phyloP scores from a whole-genome alignment of 1,140 invertebrate species.

The Ctenoplectra terminalis region DNA sequence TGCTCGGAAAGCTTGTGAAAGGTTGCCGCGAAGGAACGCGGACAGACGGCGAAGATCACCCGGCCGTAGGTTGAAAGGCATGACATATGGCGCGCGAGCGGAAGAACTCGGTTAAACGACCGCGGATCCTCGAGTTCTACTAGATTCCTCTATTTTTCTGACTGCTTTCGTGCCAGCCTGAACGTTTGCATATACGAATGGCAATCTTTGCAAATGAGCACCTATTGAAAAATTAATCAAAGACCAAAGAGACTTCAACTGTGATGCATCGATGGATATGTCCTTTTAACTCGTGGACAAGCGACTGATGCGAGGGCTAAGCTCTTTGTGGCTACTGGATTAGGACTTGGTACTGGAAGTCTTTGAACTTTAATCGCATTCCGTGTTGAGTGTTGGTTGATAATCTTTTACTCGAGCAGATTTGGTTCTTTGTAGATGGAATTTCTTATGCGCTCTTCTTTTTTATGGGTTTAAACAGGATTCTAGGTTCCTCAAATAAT shows the following conservation, averaged over 20 bases:
- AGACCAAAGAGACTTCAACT: slow-evolving; percentile 26
- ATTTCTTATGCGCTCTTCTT: too few species aligned
- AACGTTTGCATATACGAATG: neutral
- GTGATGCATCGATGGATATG: slow-evolving; percentile 40
- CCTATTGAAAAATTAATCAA: slow-evolving; percentile 75
- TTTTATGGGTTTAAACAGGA: too few species aligned
- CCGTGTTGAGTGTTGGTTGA: neutral
- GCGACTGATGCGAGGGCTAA: too few species aligned
- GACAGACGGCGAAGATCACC: slow-evolving; percentile 26
- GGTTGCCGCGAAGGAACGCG: slow-evolving; percentile 14
- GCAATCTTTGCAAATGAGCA: slow-evolving; percentile 65
- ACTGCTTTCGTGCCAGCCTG: neutral
- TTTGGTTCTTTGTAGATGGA: too few species aligned
- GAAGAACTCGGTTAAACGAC: slow-evolving; percentile 40
- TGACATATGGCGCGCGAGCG: slow-evolving; percentile 53
- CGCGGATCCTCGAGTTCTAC: slow-evolving; percentile 22
- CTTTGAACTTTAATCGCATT: neutral
- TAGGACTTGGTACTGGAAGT: neutral
- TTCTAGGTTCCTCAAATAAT: too few species aligned
- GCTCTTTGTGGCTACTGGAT: neutral
- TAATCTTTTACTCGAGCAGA: neutral
- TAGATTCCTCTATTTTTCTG: slow-evolving; percentile 25
- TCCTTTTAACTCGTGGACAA: slow-evolving; percentile 9
- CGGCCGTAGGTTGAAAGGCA: slow-evolving; percentile 35
- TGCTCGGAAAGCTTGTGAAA: slow-evolving; percentile 44